Conservation (phyloP, 2,113 vertebrate species). For the Progne subis region DNA sequence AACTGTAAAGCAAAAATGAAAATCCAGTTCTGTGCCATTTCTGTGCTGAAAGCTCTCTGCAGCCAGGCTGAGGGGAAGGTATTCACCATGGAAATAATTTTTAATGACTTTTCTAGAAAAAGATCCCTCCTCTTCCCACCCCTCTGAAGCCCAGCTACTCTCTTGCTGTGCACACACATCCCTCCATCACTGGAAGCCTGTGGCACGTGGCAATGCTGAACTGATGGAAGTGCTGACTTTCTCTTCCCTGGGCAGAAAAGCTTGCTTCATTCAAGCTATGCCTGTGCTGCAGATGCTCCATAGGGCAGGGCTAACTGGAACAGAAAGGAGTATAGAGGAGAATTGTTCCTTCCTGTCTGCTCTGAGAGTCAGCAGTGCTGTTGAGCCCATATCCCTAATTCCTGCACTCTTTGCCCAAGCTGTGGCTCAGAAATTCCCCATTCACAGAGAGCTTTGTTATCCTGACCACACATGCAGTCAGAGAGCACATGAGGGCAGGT, state of each 20-base stretch:
- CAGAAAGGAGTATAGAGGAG: neutral
- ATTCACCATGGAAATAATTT: neutral
- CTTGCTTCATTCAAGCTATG: neutral
- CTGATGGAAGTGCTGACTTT: neutral
- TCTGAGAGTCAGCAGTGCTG: neutral
- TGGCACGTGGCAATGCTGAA: neutral
- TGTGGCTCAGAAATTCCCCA: neutral
- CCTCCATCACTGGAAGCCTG: rapidly evolving
- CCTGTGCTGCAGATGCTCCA: neutral
- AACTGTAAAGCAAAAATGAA: constrained; percentile 67
- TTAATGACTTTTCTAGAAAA: neutral
- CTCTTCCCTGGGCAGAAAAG: neutral
- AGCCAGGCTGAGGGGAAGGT: neutral
- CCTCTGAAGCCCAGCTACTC: neutral
- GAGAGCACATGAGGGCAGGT: neutral
- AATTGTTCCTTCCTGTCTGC: neutral
- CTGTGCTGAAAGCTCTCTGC: neutral
- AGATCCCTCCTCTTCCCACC: neutral
- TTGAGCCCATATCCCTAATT: rapidly evolving
- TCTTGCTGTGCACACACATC: rapidly evolving
- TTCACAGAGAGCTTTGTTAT: neutral
- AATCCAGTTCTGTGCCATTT: constrained; percentile 8
- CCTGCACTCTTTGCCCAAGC: neutral
- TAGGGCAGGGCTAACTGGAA: neutral
- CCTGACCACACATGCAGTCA: neutral